phyloP scores from a whole-genome alignment of 2,797 vertebrate species.

The Limnodromus scolopaceus region DNA sequence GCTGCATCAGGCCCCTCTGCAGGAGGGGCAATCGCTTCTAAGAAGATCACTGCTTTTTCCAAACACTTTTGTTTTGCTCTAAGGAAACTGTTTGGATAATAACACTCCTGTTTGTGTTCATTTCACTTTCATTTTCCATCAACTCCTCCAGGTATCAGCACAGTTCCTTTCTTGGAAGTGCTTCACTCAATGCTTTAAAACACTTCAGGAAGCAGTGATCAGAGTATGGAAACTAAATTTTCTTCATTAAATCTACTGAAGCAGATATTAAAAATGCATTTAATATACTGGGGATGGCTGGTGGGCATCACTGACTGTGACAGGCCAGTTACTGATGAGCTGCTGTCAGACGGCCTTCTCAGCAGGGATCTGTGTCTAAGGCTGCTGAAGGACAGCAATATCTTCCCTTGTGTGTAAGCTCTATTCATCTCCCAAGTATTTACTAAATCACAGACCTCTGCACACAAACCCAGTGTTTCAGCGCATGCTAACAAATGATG shows the following conservation, averaged over 20 bases:
- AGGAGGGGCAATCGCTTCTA: background rate
- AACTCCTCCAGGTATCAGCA: slow-evolving; percentile 16
- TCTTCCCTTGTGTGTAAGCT: slow-evolving; percentile 84
- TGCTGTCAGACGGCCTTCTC: slow-evolving; percentile 84
- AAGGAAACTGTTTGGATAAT: background rate
- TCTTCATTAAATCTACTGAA: slow-evolving; percentile 87
- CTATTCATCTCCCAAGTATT: slow-evolving; percentile 89
- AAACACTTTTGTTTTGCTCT: slow-evolving; percentile 32
- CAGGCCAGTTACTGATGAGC: slow-evolving; percentile 87
- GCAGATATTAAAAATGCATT: slow-evolving; percentile 88
- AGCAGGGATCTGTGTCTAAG: slow-evolving; percentile 85
- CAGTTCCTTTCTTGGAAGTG: slow-evolving; percentile 44
- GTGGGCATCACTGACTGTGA: slow-evolving; percentile 86
- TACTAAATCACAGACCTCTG: slow-evolving; percentile 95
- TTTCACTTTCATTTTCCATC: slow-evolving; percentile 53
- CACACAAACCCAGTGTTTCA: slow-evolving; percentile 89
- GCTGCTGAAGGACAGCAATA: slow-evolving; percentile 87
- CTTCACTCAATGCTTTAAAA: slow-evolving; percentile 72
- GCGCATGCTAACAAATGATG: slow-evolving; percentile 98
- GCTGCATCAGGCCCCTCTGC: background rate
- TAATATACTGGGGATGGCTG: slow-evolving; percentile 84
- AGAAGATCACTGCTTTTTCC: background rate
- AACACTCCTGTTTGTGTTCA: background rate
- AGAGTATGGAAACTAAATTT: slow-evolving; percentile 82
- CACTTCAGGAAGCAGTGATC: slow-evolving; percentile 80